A percentile compares a stretch with the other conserved stretches of the same genome.
These are phyloP conservation scores for Marmota monax DNA, from an alignment of 2,113 vertebrate genomes.

Conservation along the genomic window DNA sequence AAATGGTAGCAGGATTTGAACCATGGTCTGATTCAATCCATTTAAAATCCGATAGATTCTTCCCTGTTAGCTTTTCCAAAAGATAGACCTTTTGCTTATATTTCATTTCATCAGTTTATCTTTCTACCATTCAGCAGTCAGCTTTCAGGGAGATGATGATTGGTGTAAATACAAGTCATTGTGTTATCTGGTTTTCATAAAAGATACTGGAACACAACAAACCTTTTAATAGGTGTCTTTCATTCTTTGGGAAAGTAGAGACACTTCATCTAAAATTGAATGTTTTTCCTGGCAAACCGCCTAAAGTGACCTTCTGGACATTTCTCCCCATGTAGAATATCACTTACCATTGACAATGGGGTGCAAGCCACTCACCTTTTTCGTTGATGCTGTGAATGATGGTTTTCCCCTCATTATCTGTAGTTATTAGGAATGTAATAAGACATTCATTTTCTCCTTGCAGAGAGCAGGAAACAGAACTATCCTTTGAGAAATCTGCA, in stretches of 20 bases:
- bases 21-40: background rate
- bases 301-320: background rate
- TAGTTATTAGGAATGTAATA: conserved; percentile 92
- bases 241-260: conserved; percentile 30
- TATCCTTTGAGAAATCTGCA: conserved; percentile 92
- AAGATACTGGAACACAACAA: conserved; percentile 33
- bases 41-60: background rate
- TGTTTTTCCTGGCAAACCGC: conserved; percentile 46
- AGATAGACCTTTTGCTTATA: background rate
- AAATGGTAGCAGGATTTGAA: conserved; percentile 5
- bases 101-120: background rate
- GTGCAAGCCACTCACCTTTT: conserved; percentile 89
- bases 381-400: conserved; percentile 91
- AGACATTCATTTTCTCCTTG: conserved; percentile 94
- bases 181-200: conserved; percentile 33
- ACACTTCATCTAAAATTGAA: conserved; percentile 16
- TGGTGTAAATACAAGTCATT: background rate
- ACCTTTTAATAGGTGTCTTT: background rate
- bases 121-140: conserved; percentile 1
- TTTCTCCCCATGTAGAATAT: conserved; percentile 47
- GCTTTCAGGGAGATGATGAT: background rate
- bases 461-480: conserved; percentile 91
- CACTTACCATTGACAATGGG: conserved; percentile 39
- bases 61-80: background rate
- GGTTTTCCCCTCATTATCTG: conserved; percentile 90